Evolutionary conservation across 2,797 vertebrate genomes (phyloP).

Genomic region (Arrhamphus sclerolepis): DNA sequence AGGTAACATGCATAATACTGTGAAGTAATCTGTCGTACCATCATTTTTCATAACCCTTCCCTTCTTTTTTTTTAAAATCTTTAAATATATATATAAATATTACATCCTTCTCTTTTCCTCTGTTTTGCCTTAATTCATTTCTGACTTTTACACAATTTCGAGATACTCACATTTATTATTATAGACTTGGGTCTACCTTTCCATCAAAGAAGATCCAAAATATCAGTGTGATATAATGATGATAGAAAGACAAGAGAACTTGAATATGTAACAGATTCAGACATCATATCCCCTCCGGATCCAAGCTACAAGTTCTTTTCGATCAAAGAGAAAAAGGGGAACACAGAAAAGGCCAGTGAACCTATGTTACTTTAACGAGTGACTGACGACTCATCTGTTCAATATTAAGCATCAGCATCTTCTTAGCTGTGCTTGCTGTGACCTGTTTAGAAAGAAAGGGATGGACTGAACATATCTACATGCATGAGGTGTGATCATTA

Average conservation of each 20-base stretch:
- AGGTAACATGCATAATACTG: conserved; percentile 7
- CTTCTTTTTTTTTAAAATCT: neutral
- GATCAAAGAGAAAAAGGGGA: neutral
- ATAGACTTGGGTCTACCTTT: neutral
- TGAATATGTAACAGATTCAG: conserved; percentile 4
- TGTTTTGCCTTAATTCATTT: neutral
- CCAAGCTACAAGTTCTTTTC: conserved; percentile 16
- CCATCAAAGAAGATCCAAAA: neutral
- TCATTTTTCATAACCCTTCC: conserved; percentile 10
- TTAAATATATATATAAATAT: neutral
- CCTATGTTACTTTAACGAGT: conserved; percentile 9
- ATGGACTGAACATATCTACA: conserved; percentile 4
- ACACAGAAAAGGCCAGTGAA: conserved; percentile 6
- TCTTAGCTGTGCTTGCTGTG: conserved; percentile 16
- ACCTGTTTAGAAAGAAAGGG: conserved; percentile 18
- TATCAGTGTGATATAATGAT: conserved; percentile 6
- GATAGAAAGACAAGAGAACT: conserved; percentile 12
- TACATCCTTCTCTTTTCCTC: neutral
- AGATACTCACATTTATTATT: neutral
- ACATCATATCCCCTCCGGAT: neutral
- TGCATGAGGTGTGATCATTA: conserved; percentile 44
- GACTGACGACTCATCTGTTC: conserved; percentile 6
- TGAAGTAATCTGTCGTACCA: conserved; percentile 5
- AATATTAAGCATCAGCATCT: conserved; percentile 12
- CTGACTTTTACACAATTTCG: neutral